Conservation (phyloP, 2,888 invertebrate genomes). For the Tetragnatha montana region DNA sequence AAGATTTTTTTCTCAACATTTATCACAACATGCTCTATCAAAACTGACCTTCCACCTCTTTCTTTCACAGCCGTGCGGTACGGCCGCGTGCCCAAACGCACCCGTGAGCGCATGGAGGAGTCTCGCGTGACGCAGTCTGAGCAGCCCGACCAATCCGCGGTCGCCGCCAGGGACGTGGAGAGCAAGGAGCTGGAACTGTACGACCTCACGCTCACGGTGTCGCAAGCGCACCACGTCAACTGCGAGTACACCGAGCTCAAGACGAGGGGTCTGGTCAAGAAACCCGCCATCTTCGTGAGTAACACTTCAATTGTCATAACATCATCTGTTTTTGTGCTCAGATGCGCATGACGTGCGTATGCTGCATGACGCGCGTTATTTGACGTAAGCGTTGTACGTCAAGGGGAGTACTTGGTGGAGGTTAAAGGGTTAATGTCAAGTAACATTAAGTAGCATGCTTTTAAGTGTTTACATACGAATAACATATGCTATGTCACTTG, state of each 20-base stretch:
- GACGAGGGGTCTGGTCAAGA: constrained; percentile 82
- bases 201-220: constrained; percentile 86
- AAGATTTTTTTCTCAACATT: too few relatives aligned
- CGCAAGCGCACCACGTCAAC: constrained; percentile 88
- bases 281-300: constrained; percentile 82
- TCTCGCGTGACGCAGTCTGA: constrained; percentile 72
- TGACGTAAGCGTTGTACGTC: too few relatives aligned
- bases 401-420: too few relatives aligned
- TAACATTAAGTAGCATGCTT: too few relatives aligned
- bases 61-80: constrained; percentile 91
- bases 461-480: too few relatives aligned
- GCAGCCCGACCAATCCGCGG: constrained; percentile 73
- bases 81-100: constrained; percentile 95
- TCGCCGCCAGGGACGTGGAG: constrained; percentile 72
- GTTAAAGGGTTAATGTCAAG: too few relatives aligned
- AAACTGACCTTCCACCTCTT: too few relatives aligned
- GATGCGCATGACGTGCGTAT: too few relatives aligned
- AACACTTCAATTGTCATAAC: background rate
- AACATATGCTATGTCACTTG: too few relatives aligned
- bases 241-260: constrained; percentile 92
- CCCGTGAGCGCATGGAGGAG: constrained; percentile 85
- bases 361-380: too few relatives aligned
- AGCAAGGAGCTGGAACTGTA: constrained; percentile 82
- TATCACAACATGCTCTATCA: too few relatives aligned
- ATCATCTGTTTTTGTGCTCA: too few relatives aligned